Evolutionary conservation across 2,113 vertebrate species (phyloP).

Genomic region (Poeciliopsis turrubarensis): DNA sequence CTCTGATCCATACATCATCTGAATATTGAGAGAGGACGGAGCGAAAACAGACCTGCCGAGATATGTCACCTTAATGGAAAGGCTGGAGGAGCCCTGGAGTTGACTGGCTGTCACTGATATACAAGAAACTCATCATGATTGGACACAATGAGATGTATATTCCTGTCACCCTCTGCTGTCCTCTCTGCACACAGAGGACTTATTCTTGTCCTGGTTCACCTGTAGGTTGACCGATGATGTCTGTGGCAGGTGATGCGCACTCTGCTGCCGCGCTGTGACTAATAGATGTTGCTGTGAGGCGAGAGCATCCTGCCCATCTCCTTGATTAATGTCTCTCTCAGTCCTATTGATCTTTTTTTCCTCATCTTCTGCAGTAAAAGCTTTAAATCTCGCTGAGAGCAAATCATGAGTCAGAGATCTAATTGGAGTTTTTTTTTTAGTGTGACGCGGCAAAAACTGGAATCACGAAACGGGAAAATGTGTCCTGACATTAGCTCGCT

Average conservation of each 20-base stretch:
- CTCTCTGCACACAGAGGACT: neutral
- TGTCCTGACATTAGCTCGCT: constrained; percentile 26
- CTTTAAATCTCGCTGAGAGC: neutral
- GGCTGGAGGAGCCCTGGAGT: too few species aligned
- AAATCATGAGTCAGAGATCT: neutral
- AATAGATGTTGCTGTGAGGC: constrained; percentile 26
- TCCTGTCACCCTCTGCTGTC: too few species aligned
- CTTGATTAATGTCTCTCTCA: constrained; percentile 11
- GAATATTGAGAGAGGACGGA: too few species aligned
- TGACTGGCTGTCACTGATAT: too few species aligned
- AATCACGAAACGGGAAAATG: neutral
- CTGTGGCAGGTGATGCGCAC: constrained; percentile 22
- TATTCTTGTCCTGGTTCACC: neutral
- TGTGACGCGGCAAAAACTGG: constrained; percentile 29
- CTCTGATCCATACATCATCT: too few species aligned
- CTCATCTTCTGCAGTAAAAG: neutral
- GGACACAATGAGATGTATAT: too few species aligned
- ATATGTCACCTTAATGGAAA: too few species aligned
- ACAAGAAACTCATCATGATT: too few species aligned
- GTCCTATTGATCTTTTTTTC: neutral
- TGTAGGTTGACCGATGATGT: constrained; percentile 27
- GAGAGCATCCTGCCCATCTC: constrained; percentile 32
- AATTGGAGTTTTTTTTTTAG: neutral
- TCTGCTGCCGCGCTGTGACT: constrained; percentile 31
- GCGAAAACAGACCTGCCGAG: too few species aligned